Conservation (phyloP, 2,797 vertebrate genomes). For the Typhlichthys eigenmanni region DNA sequence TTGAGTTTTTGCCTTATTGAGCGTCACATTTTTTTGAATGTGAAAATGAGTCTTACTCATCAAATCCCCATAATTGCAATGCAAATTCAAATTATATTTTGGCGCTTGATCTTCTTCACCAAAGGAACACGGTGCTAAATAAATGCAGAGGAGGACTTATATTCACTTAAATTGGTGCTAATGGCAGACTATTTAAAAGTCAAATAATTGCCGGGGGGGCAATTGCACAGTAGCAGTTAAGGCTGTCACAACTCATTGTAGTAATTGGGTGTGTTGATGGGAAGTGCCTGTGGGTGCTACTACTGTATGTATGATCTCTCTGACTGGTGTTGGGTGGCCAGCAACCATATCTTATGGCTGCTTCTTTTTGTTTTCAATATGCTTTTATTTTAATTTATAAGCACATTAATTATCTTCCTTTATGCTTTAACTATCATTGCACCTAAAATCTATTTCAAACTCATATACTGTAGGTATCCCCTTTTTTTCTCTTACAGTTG, state of each 20-base stretch:
- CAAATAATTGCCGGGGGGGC: conserved; percentile 67
- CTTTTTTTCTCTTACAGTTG: conserved; percentile 39
- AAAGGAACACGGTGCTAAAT: conserved; percentile 36
- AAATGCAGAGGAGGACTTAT: conserved; percentile 59
- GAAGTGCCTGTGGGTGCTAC: conserved; percentile 26
- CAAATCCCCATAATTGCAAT: neutral
- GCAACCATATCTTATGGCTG: neutral
- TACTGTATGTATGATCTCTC: conserved; percentile 28
- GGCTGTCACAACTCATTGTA: conserved; percentile 61
- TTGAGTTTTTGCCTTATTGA: too few species aligned
- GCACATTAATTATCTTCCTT: conserved; percentile 10
- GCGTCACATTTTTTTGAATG: too few species aligned
- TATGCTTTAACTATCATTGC: conserved; percentile 16
- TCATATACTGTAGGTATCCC: neutral
- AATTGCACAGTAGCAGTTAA: conserved; percentile 67
- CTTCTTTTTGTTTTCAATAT: neutral
- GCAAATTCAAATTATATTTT: conserved; percentile 18
- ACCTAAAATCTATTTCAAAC: conserved; percentile 22
- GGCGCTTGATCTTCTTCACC: conserved; percentile 36
- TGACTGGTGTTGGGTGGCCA: conserved; percentile 38
- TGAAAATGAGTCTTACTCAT: too few species aligned
- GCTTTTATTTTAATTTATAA: conserved; percentile 6
- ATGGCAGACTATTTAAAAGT: conserved; percentile 73
- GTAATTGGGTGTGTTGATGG: conserved; percentile 65
- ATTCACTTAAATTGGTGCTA: conserved; percentile 72